Percentiles rank a stretch among this genome's conserved stretches.
Conservation (phyloP, 2,797 vertebrate genomes). For the Enteromius radiatus region DNA sequence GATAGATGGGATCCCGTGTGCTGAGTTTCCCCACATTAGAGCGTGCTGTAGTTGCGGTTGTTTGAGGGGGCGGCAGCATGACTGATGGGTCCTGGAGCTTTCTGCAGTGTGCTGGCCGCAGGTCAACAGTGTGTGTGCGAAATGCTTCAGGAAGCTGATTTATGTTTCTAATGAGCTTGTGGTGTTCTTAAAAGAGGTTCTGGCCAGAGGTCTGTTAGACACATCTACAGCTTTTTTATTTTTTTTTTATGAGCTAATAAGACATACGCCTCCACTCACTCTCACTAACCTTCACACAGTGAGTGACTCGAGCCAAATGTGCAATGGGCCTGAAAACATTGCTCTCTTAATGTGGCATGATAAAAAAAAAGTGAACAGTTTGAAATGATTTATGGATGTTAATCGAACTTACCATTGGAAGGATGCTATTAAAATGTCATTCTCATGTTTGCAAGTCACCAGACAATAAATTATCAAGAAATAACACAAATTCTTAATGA, state of each 20-base stretch:
- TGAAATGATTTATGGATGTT: not conserved
- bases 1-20: not conserved
- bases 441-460: not conserved
- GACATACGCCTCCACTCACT: conserved; percentile 11
- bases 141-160: conserved; percentile 41
- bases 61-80: conserved; percentile 24
- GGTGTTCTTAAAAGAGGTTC: conserved; percentile 27
- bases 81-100: conserved; percentile 10
- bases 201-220: conserved; percentile 30
- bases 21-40: conserved; percentile 2
- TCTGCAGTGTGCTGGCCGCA: conserved; percentile 30
- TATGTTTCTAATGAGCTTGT: conserved; percentile 41
- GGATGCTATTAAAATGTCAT: not conserved
- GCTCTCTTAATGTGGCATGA: not conserved
- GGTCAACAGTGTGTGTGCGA: conserved; percentile 19
- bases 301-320: conserved; percentile 8
- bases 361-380: conserved; percentile 2
- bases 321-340: conserved; percentile 21
- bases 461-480: not conserved
- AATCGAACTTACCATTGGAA: not conserved
- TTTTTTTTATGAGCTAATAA: conserved; percentile 23
- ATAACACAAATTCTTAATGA: not conserved
- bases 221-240: conserved; percentile 10
- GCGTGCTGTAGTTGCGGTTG: conserved; percentile 21
- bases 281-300: conserved; percentile 7